phyloP scores from a whole-genome alignment of 2,888 invertebrate species.

The Calameuta idolon region DNA sequence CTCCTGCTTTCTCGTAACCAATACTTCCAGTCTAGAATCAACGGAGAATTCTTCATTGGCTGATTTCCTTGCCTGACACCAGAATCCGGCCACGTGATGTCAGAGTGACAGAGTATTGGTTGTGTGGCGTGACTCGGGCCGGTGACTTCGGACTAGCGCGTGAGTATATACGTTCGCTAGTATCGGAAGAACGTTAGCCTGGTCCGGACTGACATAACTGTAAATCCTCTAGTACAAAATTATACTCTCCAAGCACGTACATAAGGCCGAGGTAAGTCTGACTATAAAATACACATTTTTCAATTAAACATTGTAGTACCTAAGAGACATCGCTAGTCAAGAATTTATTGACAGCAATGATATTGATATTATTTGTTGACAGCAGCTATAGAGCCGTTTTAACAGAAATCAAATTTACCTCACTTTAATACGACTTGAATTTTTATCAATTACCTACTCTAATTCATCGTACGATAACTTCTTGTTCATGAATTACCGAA shows the following conservation, averaged over 20 bases:
- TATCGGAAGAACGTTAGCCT: conserved; percentile 29
- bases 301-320: background rate
- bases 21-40: background rate
- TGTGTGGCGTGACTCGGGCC: conserved; percentile 36
- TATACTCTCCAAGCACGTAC: background rate
- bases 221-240: background rate
- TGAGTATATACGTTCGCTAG: conserved; percentile 18
- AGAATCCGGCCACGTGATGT: conserved; percentile 35
- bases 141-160: conserved; percentile 24
- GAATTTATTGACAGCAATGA: background rate
- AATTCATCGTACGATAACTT: background rate
- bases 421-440: background rate
- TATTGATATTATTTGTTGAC: background rate
- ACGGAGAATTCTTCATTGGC: background rate
- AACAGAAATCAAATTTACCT: background rate
- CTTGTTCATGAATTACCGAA: background rate
- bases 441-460: background rate
- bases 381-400: background rate
- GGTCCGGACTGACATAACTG: conserved; percentile 3
- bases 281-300: background rate
- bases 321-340: background rate
- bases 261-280: background rate
- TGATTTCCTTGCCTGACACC: background rate
- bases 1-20: background rate
- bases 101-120: conserved; percentile 19